Percentiles rank a stretch among this genome's conserved stretches.
These are phyloP conservation scores for Drosophila busckii DNA, from an alignment of 1,140 invertebrate species.

Conservation along the genomic window DNA sequence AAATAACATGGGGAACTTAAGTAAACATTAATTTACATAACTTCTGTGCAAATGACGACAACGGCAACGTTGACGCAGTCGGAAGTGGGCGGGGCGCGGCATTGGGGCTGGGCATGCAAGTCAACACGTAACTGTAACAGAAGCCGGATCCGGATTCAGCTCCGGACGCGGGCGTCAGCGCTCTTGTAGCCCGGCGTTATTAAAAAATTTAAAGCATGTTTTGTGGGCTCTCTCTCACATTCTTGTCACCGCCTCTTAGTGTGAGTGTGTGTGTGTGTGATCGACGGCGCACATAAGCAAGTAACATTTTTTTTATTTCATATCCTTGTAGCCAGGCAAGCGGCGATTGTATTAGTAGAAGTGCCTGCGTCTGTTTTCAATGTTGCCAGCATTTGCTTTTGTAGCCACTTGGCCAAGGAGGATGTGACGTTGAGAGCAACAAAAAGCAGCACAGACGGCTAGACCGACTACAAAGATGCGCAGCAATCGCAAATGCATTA, in stretches of 20 bases:
- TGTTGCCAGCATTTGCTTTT: slow-evolving; percentile 71
- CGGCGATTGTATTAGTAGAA: slow-evolving; percentile 63
- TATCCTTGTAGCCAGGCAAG: slow-evolving; percentile 61
- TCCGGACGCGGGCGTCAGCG: slow-evolving; percentile 71
- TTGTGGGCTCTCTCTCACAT: slow-evolving; percentile 66
- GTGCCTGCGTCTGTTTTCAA: slow-evolving; percentile 75
- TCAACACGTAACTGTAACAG: slow-evolving; percentile 21
- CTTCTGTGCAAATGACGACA: slow-evolving; percentile 75
- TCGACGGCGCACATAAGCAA: slow-evolving; percentile 64
- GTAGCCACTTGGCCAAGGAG: slow-evolving; percentile 54
- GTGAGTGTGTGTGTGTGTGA: slow-evolving; percentile 53
- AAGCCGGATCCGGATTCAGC: slow-evolving; percentile 59
- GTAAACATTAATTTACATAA: slow-evolving; percentile 79
- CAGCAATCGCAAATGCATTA: too few relatives aligned
- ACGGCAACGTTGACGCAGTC: slow-evolving; percentile 12
- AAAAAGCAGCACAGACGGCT: neutral
- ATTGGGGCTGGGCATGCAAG: neutral
- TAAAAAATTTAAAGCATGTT: slow-evolving; percentile 79
- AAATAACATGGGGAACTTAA: slow-evolving; percentile 78
- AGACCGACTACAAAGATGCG: neutral
- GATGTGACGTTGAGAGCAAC: slow-evolving; percentile 6
- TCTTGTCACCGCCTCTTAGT: slow-evolving; percentile 58
- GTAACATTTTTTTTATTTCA: slow-evolving; percentile 29
- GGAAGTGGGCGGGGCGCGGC: neutral
- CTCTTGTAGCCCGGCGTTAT: slow-evolving; percentile 72